phyloP scores from a whole-genome alignment of 2,113 vertebrate genomes.

The Hypomesus transpacificus region DNA sequence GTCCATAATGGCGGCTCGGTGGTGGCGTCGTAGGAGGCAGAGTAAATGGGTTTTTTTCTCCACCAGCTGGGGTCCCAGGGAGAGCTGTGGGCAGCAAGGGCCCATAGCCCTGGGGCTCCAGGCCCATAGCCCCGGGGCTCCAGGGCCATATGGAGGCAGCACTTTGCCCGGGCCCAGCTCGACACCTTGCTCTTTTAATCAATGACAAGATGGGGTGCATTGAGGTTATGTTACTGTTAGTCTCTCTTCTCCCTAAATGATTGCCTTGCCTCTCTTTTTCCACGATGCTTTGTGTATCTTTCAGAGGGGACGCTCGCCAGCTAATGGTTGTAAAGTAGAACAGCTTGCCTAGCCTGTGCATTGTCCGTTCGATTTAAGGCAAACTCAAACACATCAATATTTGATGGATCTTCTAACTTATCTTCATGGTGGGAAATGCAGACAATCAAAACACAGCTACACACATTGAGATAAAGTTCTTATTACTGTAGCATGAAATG shows the following conservation, averaged over 20 bases:
- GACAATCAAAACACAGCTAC: conserved; percentile 36
- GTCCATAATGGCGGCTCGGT: conserved; percentile 87
- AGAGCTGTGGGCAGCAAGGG: conserved; percentile 79
- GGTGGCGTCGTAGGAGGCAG: conserved; percentile 64
- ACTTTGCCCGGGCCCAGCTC: conserved; percentile 75
- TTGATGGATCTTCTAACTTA: conserved; percentile 40
- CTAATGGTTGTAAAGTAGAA: conserved; percentile 32
- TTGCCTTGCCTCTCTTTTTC: conserved; percentile 31
- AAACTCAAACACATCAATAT: conserved; percentile 53
- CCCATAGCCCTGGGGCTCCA: conserved; percentile 40
- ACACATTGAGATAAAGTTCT: conserved; percentile 48
- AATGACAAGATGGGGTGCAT: conserved; percentile 67
- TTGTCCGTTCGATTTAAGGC: conserved; percentile 34
- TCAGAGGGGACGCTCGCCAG: conserved; percentile 21
- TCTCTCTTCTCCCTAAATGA: conserved; percentile 47
- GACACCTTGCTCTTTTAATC: conserved; percentile 78
- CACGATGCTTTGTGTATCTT: conserved; percentile 31
- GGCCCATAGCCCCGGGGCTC: conserved; percentile 85
- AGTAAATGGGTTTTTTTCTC: conserved; percentile 91
- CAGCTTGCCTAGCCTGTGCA: conserved; percentile 21
- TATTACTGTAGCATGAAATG: conserved; percentile 45
- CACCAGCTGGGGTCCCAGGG: conserved; percentile 97
- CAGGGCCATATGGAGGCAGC: conserved; percentile 92
- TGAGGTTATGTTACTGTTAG: conserved; percentile 43
- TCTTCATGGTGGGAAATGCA: conserved; percentile 40